Conservation (phyloP, 1,140 invertebrate species). For the Euura saliciscinereae region DNA sequence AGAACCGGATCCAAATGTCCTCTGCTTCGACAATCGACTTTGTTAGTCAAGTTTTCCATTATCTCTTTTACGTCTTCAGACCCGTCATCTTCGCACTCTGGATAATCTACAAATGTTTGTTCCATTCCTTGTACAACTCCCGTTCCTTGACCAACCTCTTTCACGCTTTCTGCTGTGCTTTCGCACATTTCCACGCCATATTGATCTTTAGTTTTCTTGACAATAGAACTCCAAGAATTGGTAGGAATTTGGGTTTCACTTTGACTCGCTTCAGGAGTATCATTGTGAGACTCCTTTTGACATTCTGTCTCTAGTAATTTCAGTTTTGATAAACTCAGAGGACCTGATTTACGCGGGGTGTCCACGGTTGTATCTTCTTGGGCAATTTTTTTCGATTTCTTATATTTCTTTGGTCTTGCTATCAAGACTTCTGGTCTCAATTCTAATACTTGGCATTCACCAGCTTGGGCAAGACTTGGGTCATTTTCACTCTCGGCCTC, state of each 20-base stretch:
- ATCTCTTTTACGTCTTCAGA: background rate
- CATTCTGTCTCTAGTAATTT: constrained; percentile 1
- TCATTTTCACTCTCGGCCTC: constrained; percentile 29
- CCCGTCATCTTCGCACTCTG: background rate
- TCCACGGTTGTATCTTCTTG: background rate
- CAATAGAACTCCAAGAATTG: constrained; percentile 39
- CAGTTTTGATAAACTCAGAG: background rate
- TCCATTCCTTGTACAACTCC: background rate
- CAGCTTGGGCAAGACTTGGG: background rate
- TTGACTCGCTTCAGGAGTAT: background rate
- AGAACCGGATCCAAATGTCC: background rate
- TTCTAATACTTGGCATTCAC: background rate
- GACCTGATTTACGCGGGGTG: background rate
- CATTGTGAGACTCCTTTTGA: background rate
- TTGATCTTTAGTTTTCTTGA: constrained; percentile 22
- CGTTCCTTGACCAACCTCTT: background rate
- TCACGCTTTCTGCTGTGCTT: background rate
- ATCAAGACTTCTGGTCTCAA: background rate
- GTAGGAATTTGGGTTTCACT: background rate
- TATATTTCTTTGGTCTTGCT: background rate
- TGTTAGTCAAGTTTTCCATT: background rate
- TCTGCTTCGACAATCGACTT: background rate
- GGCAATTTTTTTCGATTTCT: background rate
- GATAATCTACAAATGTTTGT: background rate
- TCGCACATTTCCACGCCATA: background rate